Evolutionary conservation across 2,113 vertebrate species (phyloP), one percentile per base, ranked within the genome.

Genomic region (Dryoscopus gambensis): DNA sequence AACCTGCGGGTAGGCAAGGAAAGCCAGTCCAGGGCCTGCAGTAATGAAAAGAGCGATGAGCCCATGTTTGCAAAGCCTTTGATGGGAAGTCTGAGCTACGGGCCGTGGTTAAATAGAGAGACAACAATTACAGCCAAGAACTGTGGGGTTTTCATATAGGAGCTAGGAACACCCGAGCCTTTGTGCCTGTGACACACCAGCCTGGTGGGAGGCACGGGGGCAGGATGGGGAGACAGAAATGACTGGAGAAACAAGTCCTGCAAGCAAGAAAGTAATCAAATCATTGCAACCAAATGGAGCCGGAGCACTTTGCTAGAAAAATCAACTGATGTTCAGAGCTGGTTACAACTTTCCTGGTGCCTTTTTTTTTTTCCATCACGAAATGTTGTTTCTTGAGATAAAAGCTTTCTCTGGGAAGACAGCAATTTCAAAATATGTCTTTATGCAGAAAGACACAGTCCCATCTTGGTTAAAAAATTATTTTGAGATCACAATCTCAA

Each of bases 1-100:
- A 0, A 98, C 99, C 96, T 99, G 98, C 0, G 99, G 99, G 95
- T 99, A 99, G 28, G 98, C 99, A 9, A 99, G 97, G 96, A 99
- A 99, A 11, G 99, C 99, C 97, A 99, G 93, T 46, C 99, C 99
- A 23, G 99, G 99, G 52, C 99, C 99, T 99, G 83, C 18, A 28
- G 77, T 9, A 78, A 82, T 5, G 27, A 84, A 69, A 93, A 82
- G 19, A 79, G 27, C 10, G 20, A 53, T 62, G 15, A 64, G 31
- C 12, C 25, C n/a, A 5, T 2, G 15, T 49, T 92, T 44, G 37
- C 46, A 78, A 84, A 69, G 46, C 16, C 13, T 68, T 57, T 28
- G 17, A n/a, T 22, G 15, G 39, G 15, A 57, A 75, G 18, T 33
- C 35, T 44, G 28, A 46, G 30, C 10, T 69, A 21, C 55, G 18